Conservation (phyloP, 1,140 invertebrate genomes). For the Heliconius eleuchia region DNA sequence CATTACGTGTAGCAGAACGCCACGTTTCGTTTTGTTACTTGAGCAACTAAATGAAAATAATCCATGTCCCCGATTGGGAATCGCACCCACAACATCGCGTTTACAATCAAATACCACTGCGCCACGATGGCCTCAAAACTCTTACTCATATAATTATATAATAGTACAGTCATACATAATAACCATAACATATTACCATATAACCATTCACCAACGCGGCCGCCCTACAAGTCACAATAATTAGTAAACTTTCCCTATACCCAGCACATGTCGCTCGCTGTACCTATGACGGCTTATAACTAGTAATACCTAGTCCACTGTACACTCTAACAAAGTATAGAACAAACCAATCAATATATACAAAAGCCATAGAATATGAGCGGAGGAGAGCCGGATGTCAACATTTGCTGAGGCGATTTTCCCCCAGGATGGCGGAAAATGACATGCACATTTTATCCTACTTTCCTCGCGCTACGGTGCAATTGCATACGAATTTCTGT, state of each 20-base stretch:
- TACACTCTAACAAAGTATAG: neutral
- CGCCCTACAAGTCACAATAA: constrained; percentile 13
- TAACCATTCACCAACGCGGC: constrained; percentile 6
- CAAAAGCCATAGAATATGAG: constrained; percentile 37
- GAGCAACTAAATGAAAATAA: neutral
- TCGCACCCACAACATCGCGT: too few species aligned
- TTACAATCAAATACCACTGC: neutral
- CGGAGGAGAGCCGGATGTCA: constrained; percentile 59
- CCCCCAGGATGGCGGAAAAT: constrained; percentile 58
- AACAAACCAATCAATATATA: constrained; percentile 34
- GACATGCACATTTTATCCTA: constrained; percentile 61
- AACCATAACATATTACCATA: neutral
- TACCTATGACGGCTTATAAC: constrained; percentile 9
- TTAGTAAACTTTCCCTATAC: constrained; percentile 26
- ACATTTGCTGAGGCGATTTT: constrained; percentile 68
- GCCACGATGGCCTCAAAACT: too few species aligned
- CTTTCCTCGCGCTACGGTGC: constrained; percentile 48
- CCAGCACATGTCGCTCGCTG: constrained; percentile 21
- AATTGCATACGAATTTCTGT: constrained; percentile 59
- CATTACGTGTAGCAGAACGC: too few species aligned
- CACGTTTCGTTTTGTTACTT: too few species aligned
- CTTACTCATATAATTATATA: neutral
- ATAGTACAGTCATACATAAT: neutral
- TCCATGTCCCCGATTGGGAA: neutral
- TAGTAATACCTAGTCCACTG: constrained; percentile 20